Conservation (phyloP, 2,113 vertebrate genomes). For the Mungos mungo region DNA sequence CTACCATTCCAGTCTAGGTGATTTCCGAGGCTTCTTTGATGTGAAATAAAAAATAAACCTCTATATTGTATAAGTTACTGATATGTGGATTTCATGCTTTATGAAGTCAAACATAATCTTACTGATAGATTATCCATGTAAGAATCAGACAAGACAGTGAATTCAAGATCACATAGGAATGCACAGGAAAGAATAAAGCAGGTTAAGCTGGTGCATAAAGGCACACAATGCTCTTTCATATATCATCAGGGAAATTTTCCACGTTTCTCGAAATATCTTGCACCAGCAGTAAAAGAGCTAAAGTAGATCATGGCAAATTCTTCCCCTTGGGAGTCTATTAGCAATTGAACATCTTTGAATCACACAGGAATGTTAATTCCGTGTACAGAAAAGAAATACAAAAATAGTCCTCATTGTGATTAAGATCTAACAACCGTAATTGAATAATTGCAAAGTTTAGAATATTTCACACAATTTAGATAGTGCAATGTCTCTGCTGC, state of each 20-base stretch:
- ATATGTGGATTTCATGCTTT: background rate
- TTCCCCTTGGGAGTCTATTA: constrained; percentile 12
- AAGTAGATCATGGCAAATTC: background rate
- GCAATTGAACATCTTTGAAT: constrained; percentile 29
- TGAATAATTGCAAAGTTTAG: constrained; percentile 35
- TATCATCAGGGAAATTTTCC: background rate
- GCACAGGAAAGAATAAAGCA: background rate
- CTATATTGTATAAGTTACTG: background rate
- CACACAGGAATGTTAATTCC: constrained; percentile 36
- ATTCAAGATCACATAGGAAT: background rate
- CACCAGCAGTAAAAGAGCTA: background rate
- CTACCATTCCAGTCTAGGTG: background rate
- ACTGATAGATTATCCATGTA: background rate
- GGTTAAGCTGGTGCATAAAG: background rate
- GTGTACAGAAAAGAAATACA: constrained; percentile 20
- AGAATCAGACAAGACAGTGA: background rate
- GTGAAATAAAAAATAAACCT: background rate
- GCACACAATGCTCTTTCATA: background rate
- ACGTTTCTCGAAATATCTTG: constrained; percentile 1
- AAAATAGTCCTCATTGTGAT: constrained; percentile 35
- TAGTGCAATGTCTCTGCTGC: background rate
- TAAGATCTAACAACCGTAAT: constrained; percentile 28
- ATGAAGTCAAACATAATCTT: background rate
- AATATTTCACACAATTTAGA: constrained; percentile 13
- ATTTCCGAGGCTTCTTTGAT: background rate